Evolutionary conservation across 1,140 invertebrate species (phyloP), one percentile per base, ranked within the genome.

Genomic region (Drosophila ercepeae): DNA sequence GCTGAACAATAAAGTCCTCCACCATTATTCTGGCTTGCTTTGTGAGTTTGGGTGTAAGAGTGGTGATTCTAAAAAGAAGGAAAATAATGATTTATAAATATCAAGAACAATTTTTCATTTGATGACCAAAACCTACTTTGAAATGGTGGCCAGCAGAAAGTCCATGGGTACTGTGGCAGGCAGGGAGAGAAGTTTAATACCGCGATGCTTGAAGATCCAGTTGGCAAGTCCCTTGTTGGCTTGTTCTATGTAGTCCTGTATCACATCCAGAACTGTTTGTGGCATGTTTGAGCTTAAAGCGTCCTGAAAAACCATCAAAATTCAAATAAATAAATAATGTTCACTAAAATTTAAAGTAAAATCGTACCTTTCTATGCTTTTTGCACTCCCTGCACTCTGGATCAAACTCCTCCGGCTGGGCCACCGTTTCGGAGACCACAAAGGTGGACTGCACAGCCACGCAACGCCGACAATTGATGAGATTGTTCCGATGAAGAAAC

Each of bases 401-500:
- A 90, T 97, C 96, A 75, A 95, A 96, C 75, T 96, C 95, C 68
- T 94, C 92, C 14, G 92, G 93, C 49, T 96, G 95, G 9, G 89
- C 50, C 13, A 92, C 72, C 7, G 90, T 92, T 78, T 96, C 95
- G 8, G 96, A 95, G 9, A 97, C 93, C 54, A 96, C 94, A 89
- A 95, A 97, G 0, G 95, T 96, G 0, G 96, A 95, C 76, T 96
- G 96, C 3, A 97, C 95, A 0, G 96, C 94, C 19, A 98, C 92
- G 91, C 97, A 98, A 36, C 95, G 93, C 0, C 95, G 96, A 86
- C 97, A 98, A 69, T 95, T 96, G 54, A 98, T 97, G 49, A 98
- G 92, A 91, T 97, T 98, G 90, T 98, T 98, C 61, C 95, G 94
- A 72, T 98, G 97, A 45, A 99, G 92, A 92, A 98, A 99, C 53